Conservation (phyloP, 2,797 vertebrate genomes). For the Emys orbicularis region DNA sequence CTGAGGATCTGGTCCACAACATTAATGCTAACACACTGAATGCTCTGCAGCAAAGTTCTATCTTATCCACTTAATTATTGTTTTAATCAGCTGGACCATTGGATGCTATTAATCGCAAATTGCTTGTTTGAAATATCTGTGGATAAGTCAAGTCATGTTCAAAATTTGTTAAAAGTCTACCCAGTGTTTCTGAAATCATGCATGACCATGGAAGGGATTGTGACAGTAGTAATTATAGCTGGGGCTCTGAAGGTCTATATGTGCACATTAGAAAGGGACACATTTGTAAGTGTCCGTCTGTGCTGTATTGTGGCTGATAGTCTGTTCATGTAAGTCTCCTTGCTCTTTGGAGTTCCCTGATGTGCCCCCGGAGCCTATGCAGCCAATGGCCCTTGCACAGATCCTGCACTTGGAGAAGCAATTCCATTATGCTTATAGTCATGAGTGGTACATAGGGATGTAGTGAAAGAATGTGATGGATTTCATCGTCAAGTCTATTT, state of each 20-base stretch:
- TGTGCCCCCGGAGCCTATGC: not conserved
- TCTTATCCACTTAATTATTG: not conserved
- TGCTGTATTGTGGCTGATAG: not conserved
- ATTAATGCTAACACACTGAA: not conserved
- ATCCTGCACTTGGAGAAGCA: not conserved
- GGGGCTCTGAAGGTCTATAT: not conserved
- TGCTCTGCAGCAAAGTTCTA: not conserved
- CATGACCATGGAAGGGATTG: not conserved
- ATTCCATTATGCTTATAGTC: not conserved
- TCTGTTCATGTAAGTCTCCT: not conserved
- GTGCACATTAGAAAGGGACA: not conserved
- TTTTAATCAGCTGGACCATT: not conserved
- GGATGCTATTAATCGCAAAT: not conserved
- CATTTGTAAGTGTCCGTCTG: not conserved
- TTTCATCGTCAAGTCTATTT: not conserved
- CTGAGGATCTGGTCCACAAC: not conserved
- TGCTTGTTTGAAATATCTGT: not conserved
- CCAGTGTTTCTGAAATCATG: not conserved
- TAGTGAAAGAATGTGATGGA: not conserved
- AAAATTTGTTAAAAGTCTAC: not conserved
- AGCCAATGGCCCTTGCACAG: not conserved
- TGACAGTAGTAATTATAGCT: not conserved
- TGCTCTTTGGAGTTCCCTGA: not conserved
- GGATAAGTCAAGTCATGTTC: not conserved
- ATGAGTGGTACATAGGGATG: not conserved